These are phyloP conservation scores for Adela reaumurella DNA, from an alignment of 2,888 invertebrate genomes.

Conservation along the genomic window DNA sequence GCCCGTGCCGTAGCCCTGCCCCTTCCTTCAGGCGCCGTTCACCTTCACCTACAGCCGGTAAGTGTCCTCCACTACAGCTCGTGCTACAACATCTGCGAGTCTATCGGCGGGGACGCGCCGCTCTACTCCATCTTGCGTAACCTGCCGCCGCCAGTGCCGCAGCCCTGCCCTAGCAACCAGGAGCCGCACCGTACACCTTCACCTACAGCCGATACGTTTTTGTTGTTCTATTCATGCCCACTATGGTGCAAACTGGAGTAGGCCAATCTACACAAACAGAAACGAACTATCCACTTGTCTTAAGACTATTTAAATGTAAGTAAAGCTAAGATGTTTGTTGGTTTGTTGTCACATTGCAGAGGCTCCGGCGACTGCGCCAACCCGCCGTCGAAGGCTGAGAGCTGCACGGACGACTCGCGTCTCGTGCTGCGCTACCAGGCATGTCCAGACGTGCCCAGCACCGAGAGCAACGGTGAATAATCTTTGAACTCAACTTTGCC, in stretches of 20 bases:
- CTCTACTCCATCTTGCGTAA: constrained; percentile 74
- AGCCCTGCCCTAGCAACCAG: constrained; percentile 16
- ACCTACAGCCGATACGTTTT: no score
- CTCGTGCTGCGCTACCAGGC: constrained; percentile 79
- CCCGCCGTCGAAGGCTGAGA: constrained; percentile 75
- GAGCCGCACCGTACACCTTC: no score
- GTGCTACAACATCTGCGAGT: constrained; percentile 55
- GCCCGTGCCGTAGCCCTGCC: constrained; percentile 71
- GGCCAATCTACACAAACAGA: no score
- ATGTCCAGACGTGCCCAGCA: constrained; percentile 72
- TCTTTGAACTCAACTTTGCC: no score
- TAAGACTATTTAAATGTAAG: no score
- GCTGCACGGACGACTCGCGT: constrained; percentile 79
- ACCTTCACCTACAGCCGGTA: constrained; percentile 64
- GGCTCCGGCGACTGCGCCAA: constrained; percentile 71
- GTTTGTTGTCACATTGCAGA: no score
- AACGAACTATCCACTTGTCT: no score
- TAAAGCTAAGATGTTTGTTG: no score
- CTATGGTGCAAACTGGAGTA: no score
- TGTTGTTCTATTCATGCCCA: no score
- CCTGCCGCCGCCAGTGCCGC: constrained; percentile 64
- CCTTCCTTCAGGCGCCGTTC: constrained; percentile 77
- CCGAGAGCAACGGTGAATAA: constrained; percentile 78
- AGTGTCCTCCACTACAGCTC: constrained; percentile 8
- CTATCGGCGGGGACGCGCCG: constrained; percentile 68